Evolutionary conservation across 2,888 invertebrate species (phyloP).

Genomic region (Brachycybe producta): DNA sequence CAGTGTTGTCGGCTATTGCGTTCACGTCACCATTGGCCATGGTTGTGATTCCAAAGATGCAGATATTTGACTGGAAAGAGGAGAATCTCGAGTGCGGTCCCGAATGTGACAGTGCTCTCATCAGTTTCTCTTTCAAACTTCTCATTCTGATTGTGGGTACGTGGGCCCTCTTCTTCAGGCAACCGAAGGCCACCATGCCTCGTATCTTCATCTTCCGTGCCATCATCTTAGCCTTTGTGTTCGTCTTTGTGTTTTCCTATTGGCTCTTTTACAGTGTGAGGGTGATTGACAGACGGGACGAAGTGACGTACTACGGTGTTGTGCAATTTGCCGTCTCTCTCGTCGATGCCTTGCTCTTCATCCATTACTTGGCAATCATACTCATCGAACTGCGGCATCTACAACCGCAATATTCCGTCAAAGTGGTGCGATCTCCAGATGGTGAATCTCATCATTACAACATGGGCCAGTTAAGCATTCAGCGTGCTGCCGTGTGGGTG

Average conservation of each 20-base stretch:
- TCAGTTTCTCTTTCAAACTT: conserved; percentile 82
- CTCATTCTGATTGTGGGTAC: conserved; percentile 75
- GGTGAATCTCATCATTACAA: conserved; percentile 77
- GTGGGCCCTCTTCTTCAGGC: conserved; percentile 82
- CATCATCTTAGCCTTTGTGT: conserved; percentile 70
- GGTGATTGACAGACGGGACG: conserved; percentile 36
- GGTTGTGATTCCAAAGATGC: conserved; percentile 85
- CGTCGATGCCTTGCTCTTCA: conserved; percentile 83
- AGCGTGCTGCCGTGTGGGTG: conserved; percentile 87
- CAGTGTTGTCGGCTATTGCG: conserved; percentile 63
- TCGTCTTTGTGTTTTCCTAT: conserved; percentile 87
- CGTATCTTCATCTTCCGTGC: conserved; percentile 82
- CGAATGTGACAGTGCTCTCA: conserved; percentile 84
- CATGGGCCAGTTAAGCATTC: conserved; percentile 75
- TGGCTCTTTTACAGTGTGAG: conserved; percentile 98
- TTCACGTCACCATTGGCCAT: conserved; percentile 87
- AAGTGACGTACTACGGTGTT: conserved; percentile 63
- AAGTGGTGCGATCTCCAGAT: conserved; percentile 83
- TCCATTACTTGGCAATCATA: conserved; percentile 86
- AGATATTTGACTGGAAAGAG: conserved; percentile 28
- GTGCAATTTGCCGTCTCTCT: conserved; percentile 87
- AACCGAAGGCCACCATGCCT: conserved; percentile 74
- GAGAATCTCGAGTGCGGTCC: conserved; percentile 62
- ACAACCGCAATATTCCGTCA: conserved; percentile 60
- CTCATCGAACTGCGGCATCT: conserved; percentile 84